phyloP scores from a whole-genome alignment of 2,113 vertebrate genomes.

The Oncorhynchus kisutch region DNA sequence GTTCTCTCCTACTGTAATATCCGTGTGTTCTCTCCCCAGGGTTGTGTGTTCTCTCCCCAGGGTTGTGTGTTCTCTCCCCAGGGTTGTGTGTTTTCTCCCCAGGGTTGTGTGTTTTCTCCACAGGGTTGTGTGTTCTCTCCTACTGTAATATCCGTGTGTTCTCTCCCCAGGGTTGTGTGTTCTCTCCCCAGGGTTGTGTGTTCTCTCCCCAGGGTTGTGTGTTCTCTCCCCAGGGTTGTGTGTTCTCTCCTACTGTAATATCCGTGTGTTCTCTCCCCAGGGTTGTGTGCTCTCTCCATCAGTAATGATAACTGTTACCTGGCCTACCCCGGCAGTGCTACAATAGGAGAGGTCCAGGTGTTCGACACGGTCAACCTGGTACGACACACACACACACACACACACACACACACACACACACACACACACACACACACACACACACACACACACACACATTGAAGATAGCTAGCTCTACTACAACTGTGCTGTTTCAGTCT shows the following conservation, averaged over 20 bases:
- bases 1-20: too few species aligned
- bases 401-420: background rate
- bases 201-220: too few species aligned
- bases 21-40: background rate
- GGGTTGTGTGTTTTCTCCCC: too few species aligned
- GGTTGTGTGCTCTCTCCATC: constrained; percentile 81
- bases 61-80: background rate
- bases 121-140: too few species aligned
- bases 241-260: too few species aligned
- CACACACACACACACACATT: background rate
- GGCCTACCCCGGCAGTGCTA: constrained; percentile 95
- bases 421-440: background rate
- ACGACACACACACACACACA: constrained; percentile 38
- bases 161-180: too few species aligned
- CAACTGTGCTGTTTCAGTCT: background rate
- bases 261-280: background rate
- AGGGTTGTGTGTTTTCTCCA: too few species aligned
- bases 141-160: too few species aligned
- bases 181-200: too few species aligned
- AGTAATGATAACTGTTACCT: constrained; percentile 98
- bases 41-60: background rate
- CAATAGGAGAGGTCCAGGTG: constrained; percentile 97
- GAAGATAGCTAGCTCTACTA: background rate
- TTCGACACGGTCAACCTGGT: constrained; percentile 99
- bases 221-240: too few species aligned